Conservation (phyloP, 1,140 invertebrate species). For the Metaphire vulgaris region DNA sequence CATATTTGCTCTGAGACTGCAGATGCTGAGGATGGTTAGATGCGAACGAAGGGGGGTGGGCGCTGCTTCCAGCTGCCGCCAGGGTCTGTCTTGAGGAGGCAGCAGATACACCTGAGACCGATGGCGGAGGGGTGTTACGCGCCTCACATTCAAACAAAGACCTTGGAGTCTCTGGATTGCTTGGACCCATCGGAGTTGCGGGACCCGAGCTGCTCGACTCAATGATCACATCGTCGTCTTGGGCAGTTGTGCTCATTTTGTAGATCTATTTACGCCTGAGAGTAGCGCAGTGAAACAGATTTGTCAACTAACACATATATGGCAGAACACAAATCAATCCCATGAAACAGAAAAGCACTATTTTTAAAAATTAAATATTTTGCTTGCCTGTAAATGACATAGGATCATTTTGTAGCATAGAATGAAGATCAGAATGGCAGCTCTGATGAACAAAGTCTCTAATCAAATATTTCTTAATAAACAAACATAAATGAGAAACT, state of each 20-base stretch:
- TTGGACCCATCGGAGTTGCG: slow-evolving; percentile 36
- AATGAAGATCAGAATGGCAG: no score
- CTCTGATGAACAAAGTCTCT: no score
- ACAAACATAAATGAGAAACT: no score
- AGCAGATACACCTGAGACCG: background rate
- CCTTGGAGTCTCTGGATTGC: slow-evolving; percentile 49
- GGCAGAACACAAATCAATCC: no score
- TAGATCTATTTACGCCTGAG: no score
- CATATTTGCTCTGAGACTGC: slow-evolving; percentile 87
- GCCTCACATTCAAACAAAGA: slow-evolving; percentile 11
- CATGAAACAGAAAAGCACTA: no score
- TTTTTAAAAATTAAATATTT: no score
- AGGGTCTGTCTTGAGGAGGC: background rate
- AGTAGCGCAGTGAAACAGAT: no score
- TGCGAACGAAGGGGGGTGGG: background rate
- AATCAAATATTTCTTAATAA: no score
- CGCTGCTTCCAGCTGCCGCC: background rate
- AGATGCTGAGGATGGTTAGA: slow-evolving; percentile 32
- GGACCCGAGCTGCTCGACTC: slow-evolving; percentile 36
- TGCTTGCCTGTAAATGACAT: no score
- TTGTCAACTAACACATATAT: no score
- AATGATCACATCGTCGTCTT: slow-evolving; percentile 33
- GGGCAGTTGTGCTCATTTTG: slow-evolving; percentile 3
- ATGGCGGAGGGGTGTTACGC: slow-evolving; percentile 8
- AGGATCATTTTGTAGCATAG: no score